Conservation (phyloP, 2,113 vertebrate genomes). For the Platysteira castanea region DNA sequence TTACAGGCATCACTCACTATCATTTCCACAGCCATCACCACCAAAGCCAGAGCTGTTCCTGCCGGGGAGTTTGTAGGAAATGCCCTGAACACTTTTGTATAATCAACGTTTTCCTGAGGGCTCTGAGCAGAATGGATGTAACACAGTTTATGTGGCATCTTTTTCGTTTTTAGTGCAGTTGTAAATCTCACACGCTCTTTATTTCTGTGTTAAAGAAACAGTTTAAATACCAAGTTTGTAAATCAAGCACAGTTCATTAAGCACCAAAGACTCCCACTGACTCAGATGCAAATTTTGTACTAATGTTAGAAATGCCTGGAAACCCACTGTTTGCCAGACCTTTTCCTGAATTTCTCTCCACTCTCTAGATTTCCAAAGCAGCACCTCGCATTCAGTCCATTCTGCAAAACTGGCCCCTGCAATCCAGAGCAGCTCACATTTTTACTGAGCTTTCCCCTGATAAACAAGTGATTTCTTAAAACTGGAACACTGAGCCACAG, state of each 20-base stretch:
- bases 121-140: neutral
- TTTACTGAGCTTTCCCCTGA: neutral
- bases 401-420: neutral
- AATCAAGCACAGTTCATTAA: slow-evolving; percentile 36
- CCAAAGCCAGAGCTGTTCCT: neutral
- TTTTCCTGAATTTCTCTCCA: neutral
- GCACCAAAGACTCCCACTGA: slow-evolving; percentile 13
- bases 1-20: neutral
- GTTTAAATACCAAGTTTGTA: slow-evolving; percentile 5
- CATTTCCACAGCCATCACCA: neutral
- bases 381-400: neutral
- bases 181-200: neutral
- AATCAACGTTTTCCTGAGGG: neutral
- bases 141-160: accelerated
- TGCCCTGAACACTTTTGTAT: accelerated
- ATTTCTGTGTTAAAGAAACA: neutral
- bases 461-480: neutral
- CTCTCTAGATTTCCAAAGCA: neutral
- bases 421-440: neutral
- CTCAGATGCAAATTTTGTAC: neutral
- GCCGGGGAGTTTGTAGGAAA: neutral
- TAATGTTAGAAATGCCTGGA: neutral
- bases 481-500: neutral
- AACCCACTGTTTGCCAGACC: neutral
- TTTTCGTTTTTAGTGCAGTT: neutral